phyloP scores from a whole-genome alignment of 2,113 vertebrate genomes.

The Strix aluco region DNA sequence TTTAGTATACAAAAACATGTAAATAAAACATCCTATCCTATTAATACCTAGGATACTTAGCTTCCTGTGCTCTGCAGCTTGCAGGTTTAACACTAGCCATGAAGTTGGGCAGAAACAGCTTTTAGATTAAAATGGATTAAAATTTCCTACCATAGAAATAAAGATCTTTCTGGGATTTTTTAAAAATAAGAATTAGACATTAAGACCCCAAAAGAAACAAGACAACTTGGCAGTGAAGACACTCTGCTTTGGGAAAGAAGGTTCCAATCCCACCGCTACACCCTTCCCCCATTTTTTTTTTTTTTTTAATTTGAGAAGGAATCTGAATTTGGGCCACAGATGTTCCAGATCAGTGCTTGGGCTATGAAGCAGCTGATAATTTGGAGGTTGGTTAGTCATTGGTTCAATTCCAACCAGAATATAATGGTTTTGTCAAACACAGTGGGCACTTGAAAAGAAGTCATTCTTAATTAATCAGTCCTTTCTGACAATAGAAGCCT shows the following conservation, averaged over 20 bases:
- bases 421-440: neutral
- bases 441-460: neutral
- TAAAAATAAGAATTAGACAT: neutral
- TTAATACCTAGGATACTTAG: neutral
- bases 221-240: neutral
- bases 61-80: neutral
- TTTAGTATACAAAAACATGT: neutral
- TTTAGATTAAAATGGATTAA: neutral
- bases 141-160: neutral
- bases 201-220: neutral
- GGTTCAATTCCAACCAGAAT: neutral
- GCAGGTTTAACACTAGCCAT: neutral
- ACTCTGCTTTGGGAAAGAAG: rapidly evolving
- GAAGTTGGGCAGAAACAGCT: neutral
- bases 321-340: neutral
- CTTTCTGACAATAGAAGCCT: neutral
- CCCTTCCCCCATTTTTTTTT: rapidly evolving
- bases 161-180: neutral
- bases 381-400: neutral
- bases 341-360: neutral
- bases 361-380: neutral
- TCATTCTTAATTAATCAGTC: neutral
- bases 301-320: neutral
- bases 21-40: neutral
- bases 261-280: neutral